Evolutionary conservation across 2,888 invertebrate genomes (phyloP).

Genomic region (Lepeophtheirus nordmannii): DNA sequence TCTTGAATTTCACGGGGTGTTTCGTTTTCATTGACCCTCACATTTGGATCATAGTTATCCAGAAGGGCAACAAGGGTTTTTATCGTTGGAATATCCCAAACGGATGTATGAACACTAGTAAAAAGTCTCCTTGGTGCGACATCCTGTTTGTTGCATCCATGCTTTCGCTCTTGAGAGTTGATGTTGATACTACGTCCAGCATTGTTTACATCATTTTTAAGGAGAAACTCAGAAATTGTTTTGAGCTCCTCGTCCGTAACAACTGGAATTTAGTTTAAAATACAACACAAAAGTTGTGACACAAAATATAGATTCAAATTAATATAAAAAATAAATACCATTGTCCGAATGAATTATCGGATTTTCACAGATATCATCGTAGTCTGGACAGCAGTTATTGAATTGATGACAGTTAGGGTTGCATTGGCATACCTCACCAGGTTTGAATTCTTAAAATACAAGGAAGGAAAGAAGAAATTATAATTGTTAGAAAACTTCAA

Average conservation of each 20-base stretch:
- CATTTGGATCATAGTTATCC: conserved; percentile 69
- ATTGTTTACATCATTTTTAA: conserved; percentile 24
- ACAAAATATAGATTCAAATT: too few relatives aligned
- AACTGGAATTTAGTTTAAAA: background rate
- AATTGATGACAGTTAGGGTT: background rate
- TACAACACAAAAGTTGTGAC: background rate
- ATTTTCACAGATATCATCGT: background rate
- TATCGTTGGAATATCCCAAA: background rate
- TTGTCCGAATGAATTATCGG: too few relatives aligned
- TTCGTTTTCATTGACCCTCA: conserved; percentile 55
- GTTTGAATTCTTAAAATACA: too few relatives aligned
- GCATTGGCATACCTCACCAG: background rate
- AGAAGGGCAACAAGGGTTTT: conserved; percentile 38
- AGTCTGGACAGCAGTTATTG: conserved; percentile 2
- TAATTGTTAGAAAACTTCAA: too few relatives aligned
- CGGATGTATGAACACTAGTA: conserved; percentile 5
- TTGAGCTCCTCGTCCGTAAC: background rate
- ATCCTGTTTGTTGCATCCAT: conserved; percentile 50
- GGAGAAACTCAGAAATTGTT: background rate
- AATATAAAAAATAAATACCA: too few relatives aligned
- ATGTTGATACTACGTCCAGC: conserved; percentile 51
- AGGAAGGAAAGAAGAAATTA: too few relatives aligned
- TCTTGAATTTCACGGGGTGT: conserved; percentile 54
- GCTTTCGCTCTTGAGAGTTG: conserved; percentile 57
- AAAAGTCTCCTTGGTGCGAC: conserved; percentile 44